Evolutionary conservation across 1,140 invertebrate genomes (phyloP).

Genomic region (Solen grandis): DNA sequence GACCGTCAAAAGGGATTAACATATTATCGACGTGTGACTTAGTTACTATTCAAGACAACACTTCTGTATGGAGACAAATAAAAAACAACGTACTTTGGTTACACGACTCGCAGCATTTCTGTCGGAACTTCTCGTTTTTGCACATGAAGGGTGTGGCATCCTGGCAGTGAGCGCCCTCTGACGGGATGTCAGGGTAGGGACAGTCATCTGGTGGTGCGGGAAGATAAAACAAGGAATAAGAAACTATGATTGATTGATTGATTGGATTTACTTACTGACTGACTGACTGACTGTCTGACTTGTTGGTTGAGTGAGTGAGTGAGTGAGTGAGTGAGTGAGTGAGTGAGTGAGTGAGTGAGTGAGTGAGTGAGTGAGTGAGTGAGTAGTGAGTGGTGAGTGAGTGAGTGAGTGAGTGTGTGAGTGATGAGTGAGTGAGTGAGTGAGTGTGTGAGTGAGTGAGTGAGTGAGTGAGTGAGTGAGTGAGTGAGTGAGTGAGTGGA

Average conservation of each 20-base stretch:
- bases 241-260: neutral
- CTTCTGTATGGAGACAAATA: neutral
- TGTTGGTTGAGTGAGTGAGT: neutral
- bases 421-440: too few relatives aligned
- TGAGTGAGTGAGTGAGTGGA: too few relatives aligned
- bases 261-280: neutral
- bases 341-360: too few relatives aligned
- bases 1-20: neutral
- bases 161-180: slow-evolving; percentile 43
- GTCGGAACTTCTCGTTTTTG: slow-evolving; percentile 45
- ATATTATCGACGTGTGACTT: too few relatives aligned
- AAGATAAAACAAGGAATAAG: neutral
- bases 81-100: slow-evolving; percentile 35
- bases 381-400: too few relatives aligned
- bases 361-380: too few relatives aligned
- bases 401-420: too few relatives aligned
- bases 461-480: too few relatives aligned
- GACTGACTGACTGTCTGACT: neutral
- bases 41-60: too few relatives aligned
- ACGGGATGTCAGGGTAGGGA: slow-evolving; percentile 52
- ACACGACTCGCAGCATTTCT: slow-evolving; percentile 49
- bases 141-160: slow-evolving; percentile 52
- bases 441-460: too few relatives aligned
- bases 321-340: neutral
- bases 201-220: slow-evolving; percentile 50